A percentile compares a stretch with the other conserved stretches of the same genome.
phyloP scores from a whole-genome alignment of 2,113 vertebrate genomes.

The Strix aluco region DNA sequence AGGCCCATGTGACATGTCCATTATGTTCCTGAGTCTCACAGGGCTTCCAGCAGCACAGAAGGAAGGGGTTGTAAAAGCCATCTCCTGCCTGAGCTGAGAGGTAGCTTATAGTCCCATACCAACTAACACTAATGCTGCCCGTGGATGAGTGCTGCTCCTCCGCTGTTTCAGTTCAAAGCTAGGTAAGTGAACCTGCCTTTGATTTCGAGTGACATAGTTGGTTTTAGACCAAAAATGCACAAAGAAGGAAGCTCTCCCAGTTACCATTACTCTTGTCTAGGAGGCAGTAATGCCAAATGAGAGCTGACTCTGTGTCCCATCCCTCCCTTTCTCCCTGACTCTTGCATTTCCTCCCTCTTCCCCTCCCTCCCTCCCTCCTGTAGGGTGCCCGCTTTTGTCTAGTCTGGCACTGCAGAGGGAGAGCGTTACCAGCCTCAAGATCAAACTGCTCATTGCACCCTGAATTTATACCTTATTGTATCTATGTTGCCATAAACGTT shows the following conservation, averaged over 20 bases:
- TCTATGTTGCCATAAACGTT: not conserved
- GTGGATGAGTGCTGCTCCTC: not conserved
- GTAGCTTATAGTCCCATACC: too few relatives aligned
- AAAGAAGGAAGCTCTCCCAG: not conserved
- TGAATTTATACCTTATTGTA: not conserved
- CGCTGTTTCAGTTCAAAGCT: not conserved
- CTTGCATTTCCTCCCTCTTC: not conserved
- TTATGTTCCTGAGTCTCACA: not conserved
- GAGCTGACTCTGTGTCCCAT: fast-evolving
- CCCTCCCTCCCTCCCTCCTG: not conserved
- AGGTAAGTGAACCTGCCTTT: not conserved
- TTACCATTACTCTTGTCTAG: not conserved
- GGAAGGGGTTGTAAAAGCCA: not conserved
- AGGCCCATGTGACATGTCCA: fast-evolving
- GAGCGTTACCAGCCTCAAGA: not conserved
- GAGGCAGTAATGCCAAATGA: not conserved
- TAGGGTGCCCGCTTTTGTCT: not conserved
- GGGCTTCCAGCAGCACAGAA: not conserved
- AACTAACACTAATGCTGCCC: not conserved
- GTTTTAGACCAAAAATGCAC: not conserved
- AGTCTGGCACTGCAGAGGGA: not conserved
- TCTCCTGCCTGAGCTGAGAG: not conserved
- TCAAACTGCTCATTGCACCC: too few relatives aligned
- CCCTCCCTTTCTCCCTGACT: not conserved
- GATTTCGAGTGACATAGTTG: not conserved